A percentile compares a stretch with the other conserved stretches of the same genome.
Conservation (phyloP, 1,140 invertebrate genomes). For the Sarcophaga peregrina region DNA sequence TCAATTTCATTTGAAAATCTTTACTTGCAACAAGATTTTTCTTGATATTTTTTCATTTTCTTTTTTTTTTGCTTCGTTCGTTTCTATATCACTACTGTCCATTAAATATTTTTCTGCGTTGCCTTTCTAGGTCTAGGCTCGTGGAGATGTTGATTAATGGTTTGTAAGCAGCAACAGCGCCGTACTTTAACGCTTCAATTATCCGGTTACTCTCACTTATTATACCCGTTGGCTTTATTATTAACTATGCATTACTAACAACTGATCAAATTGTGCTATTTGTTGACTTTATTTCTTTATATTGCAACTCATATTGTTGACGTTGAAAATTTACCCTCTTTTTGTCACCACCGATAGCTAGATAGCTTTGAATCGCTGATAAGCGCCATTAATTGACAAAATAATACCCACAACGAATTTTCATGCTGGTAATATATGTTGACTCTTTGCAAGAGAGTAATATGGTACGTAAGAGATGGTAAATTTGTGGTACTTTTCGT, state of each 20-base stretch:
- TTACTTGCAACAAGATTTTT: background rate
- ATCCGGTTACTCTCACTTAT: background rate
- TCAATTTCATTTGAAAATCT: background rate
- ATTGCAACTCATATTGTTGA: background rate
- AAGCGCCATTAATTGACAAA: constrained; percentile 12
- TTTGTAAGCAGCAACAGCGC: background rate
- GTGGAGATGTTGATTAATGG: background rate
- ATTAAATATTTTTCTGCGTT: background rate
- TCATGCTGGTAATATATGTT: too few species aligned
- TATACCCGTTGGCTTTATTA: background rate
- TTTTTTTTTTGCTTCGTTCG: background rate
- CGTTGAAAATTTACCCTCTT: background rate
- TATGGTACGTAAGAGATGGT: too few species aligned
- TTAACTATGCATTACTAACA: background rate
- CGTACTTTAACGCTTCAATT: background rate
- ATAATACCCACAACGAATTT: background rate
- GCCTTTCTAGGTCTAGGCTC: background rate
- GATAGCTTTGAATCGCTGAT: background rate
- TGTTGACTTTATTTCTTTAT: background rate
- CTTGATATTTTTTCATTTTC: background rate
- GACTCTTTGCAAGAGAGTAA: too few species aligned
- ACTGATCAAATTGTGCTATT: background rate
- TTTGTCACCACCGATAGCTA: background rate
- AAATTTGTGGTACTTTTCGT: too few species aligned
- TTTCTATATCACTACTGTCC: too few species aligned